Evolutionary conservation across 1,140 invertebrate species (phyloP), one percentile per base, ranked within the genome.

Genomic region (Ruditapes philippinarum): DNA sequence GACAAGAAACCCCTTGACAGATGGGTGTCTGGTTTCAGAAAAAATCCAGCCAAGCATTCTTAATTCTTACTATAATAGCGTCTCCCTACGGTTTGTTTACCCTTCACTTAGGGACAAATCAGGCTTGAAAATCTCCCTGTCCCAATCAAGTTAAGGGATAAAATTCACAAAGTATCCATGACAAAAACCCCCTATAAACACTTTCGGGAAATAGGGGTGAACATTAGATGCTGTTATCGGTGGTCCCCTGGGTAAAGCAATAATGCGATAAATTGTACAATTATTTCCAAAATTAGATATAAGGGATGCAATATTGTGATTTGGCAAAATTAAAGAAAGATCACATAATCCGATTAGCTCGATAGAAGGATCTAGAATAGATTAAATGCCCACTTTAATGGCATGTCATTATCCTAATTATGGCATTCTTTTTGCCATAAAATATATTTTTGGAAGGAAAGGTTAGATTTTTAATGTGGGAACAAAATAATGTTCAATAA

Each of bases 291-390:
- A 79, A 79, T 79, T 79, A 36, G 76, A 79, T 57, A 51, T 54
- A 36, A 79, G 54, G 76, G 54, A 79, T 79, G 76, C 76, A 79
- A 79, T 79, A 79, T 79, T 79, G 45, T 79, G 45, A 79, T 40
- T 33, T 36, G 45, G 33, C 25, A 36, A 22, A 45, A 79, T 79
- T 51, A 79, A 51, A 54, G 49, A 40, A 45, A 31, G 54, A 79
- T 57, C 45, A n/a, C 17, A 25, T 45, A 22, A 54, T 36, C 45
- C 25, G 45, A 49, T 79, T 54, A 54, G 11, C 12, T 14, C 33
- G 49, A n/a, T 31, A 54, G 33, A 42, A 49, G 28, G 76, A 79
- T 54, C 42, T 3, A 36, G 45, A 31, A 57, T 28, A 57, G 76
- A 79, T 70, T 70, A 70, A 70, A 70, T 40, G 65, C 33, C 1